Evolutionary conservation across 1,140 invertebrate genomes (phyloP).

Genomic region (Sweltsa coloradensis): DNA sequence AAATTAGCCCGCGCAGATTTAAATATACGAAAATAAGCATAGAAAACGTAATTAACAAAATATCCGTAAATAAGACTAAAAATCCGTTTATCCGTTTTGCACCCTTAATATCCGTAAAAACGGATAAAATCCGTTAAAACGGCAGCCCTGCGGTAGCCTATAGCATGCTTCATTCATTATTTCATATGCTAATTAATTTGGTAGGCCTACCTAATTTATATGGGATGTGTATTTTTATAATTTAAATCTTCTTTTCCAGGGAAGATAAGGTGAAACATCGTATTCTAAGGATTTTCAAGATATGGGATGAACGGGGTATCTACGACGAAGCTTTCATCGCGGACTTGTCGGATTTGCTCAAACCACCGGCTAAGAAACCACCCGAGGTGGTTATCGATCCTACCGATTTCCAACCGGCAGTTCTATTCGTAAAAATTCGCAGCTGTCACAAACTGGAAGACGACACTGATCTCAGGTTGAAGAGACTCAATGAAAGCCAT

Average conservation of each 20-base stretch:
- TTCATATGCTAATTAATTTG: too few relatives aligned
- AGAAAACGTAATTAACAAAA: too few relatives aligned
- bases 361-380: slow-evolving; percentile 55
- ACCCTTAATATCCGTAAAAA: too few relatives aligned
- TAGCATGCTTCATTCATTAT: too few relatives aligned
- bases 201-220: too few relatives aligned
- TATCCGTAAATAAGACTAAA: too few relatives aligned
- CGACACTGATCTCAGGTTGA: slow-evolving; percentile 51
- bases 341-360: slow-evolving; percentile 67
- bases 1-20: too few relatives aligned
- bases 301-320: slow-evolving; percentile 83
- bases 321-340: slow-evolving; percentile 78
- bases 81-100: too few relatives aligned
- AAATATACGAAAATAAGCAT: too few relatives aligned
- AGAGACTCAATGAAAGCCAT: slow-evolving; percentile 42
- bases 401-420: slow-evolving; percentile 42
- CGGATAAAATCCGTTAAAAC: too few relatives aligned
- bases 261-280: slow-evolving; percentile 79
- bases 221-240: too few relatives aligned
- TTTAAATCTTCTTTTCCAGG: slow-evolving; percentile 33
- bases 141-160: too few relatives aligned
- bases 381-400: slow-evolving; percentile 35
- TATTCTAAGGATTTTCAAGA: slow-evolving; percentile 80
- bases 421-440: slow-evolving; percentile 52
- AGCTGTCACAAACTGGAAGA: slow-evolving; percentile 47